Percentiles rank a stretch among this genome's conserved stretches.
These are phyloP conservation scores for Colaptes auratus DNA, from an alignment of 2,113 vertebrate genomes.

Conservation along the genomic window DNA sequence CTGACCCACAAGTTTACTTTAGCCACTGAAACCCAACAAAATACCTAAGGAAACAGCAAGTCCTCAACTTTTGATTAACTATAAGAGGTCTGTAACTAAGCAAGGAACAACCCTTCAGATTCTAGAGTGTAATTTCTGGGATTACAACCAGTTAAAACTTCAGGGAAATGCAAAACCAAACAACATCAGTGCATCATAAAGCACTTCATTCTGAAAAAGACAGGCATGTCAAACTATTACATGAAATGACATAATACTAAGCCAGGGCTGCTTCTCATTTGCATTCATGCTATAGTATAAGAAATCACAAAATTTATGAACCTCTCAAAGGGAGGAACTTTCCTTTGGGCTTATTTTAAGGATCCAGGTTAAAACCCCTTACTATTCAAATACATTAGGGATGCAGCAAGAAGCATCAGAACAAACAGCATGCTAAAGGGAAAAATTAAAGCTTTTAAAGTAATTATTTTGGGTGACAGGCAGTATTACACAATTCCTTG, in stretches of 20 bases:
- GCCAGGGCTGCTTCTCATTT: neutral
- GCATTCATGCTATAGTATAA: neutral
- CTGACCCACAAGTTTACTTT: neutral
- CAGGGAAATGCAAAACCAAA: neutral
- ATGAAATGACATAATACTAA: neutral
- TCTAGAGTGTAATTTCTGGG: neutral
- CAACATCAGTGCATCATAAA: neutral
- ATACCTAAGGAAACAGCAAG: neutral
- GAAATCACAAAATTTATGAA: neutral
- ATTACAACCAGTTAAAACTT: neutral
- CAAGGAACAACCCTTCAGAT: neutral
- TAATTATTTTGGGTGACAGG: conserved; percentile 27
- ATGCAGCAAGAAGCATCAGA: neutral
- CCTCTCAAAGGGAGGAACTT: neutral
- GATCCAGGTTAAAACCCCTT: neutral
- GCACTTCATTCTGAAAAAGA: neutral
- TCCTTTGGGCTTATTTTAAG: neutral
- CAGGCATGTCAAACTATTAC: neutral
- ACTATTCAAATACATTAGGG: neutral
- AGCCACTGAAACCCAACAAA: neutral
- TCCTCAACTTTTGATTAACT: neutral
- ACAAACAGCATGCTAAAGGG: neutral
- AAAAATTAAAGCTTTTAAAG: conserved; percentile 1
- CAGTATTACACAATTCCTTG: neutral
- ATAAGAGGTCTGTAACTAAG: neutral